phyloP scores from a whole-genome alignment of 2,797 vertebrate species.

The Sebastes flavidus region DNA sequence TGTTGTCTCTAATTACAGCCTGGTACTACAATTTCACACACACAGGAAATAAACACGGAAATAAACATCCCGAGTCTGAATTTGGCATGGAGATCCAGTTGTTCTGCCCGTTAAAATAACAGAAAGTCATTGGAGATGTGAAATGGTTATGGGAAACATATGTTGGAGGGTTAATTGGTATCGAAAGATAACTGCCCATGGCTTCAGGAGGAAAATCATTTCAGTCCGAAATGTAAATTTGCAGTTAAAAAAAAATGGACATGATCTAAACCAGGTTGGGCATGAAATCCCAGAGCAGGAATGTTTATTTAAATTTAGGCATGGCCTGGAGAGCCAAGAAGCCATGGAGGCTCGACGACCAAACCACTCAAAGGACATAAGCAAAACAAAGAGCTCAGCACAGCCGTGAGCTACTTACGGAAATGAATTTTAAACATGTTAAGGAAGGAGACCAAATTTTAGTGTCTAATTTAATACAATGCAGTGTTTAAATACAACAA shows the following conservation, averaged over 20 bases:
- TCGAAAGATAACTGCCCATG: conserved; percentile 70
- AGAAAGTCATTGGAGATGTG: conserved; percentile 65
- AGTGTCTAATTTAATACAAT: neutral
- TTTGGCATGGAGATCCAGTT: conserved; percentile 49
- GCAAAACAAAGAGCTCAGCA: conserved; percentile 12
- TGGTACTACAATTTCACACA: conserved; percentile 44
- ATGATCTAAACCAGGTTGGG: conserved; percentile 75
- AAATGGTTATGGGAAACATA: conserved; percentile 73
- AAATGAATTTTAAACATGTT: neutral
- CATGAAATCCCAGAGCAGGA: conserved; percentile 64
- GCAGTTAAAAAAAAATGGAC: conserved; percentile 29
- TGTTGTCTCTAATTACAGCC: conserved; percentile 35
- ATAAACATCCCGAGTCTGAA: conserved; percentile 54
- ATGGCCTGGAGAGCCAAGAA: conserved; percentile 19
- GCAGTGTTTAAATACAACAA: neutral
- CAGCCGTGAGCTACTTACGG: neutral
- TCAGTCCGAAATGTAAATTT: conserved; percentile 56
- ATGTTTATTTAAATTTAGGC: conserved; percentile 69
- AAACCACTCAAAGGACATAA: conserved; percentile 15
- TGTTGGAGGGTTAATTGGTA: conserved; percentile 68
- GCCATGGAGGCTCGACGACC: conserved; percentile 21
- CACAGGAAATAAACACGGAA: conserved; percentile 67
- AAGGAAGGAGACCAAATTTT: neutral
- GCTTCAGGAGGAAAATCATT: conserved; percentile 63
- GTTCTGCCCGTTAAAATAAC: conserved; percentile 49